phyloP scores from a whole-genome alignment of 2,113 vertebrate genomes.

The Peromyscus californicus region DNA sequence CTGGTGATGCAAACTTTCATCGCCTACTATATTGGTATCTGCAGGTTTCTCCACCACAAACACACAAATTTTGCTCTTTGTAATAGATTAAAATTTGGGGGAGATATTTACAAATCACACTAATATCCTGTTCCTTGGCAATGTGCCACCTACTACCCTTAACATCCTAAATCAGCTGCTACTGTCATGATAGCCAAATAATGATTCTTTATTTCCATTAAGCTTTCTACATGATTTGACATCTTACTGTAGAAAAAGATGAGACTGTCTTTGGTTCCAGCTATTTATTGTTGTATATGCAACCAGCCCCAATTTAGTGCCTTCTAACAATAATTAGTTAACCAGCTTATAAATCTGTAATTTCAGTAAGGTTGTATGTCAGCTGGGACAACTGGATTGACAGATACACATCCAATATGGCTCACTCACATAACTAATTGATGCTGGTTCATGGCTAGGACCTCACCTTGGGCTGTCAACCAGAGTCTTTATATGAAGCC shows the following conservation, averaged over 20 bases:
- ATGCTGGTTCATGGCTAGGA: not conserved
- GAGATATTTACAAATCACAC: conserved; percentile 37
- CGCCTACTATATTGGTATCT: conserved; percentile 10
- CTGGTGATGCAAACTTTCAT: not conserved
- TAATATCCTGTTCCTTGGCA: not conserved
- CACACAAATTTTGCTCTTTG: not conserved
- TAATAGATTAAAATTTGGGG: conserved; percentile 37
- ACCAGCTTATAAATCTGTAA: not conserved
- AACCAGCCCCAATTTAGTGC: not conserved
- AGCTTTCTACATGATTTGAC: conserved; percentile 20
- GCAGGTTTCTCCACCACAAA: not conserved
- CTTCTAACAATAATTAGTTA: conserved; percentile 18
- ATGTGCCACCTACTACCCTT: not conserved
- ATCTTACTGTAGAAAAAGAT: conserved; percentile 27
- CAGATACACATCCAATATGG: not conserved
- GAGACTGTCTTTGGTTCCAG: not conserved
- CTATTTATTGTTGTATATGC: conserved; percentile 39
- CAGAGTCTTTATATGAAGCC: not conserved
- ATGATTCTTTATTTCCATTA: conserved; percentile 33
- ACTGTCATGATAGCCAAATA: not conserved
- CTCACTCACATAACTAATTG: not conserved
- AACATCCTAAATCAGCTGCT: conserved; percentile 41
- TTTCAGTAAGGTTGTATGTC: conserved; percentile 7
- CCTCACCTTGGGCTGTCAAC: not conserved
- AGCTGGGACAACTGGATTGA: not conserved